Evolutionary conservation across 2,888 invertebrate genomes (phyloP).

Genomic region (Noctuana brunneofusca): DNA sequence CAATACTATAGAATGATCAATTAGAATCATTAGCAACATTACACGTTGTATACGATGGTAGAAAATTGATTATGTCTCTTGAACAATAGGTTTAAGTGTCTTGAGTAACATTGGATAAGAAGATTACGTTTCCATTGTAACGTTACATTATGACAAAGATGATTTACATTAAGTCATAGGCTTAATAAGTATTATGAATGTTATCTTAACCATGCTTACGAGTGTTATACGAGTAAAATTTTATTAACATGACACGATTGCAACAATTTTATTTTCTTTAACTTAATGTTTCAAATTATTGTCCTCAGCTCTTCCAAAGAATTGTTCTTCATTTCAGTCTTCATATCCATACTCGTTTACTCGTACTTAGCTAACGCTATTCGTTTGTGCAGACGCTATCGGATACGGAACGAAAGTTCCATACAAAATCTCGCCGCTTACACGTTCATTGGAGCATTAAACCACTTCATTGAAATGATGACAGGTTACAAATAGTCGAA

Average conservation of each 20-base stretch:
- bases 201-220: neutral
- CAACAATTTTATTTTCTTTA: too few species aligned
- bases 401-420: slow-evolving; percentile 54
- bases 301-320: neutral
- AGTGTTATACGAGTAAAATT: too few species aligned
- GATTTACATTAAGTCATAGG: slow-evolving; percentile 26
- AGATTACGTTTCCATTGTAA: slow-evolving; percentile 20
- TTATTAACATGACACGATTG: too few species aligned
- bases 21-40: slow-evolving; percentile 32
- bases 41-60: slow-evolving; percentile 29
- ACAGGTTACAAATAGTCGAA: slow-evolving; percentile 74
- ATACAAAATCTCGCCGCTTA: slow-evolving; percentile 47
- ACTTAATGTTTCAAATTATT: neutral
- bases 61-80: slow-evolving; percentile 28
- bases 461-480: slow-evolving; percentile 64
- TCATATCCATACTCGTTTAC: slow-evolving; percentile 17
- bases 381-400: slow-evolving; percentile 37
- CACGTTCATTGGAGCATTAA: slow-evolving; percentile 69
- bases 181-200: neutral
- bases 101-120: slow-evolving; percentile 30
- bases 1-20: slow-evolving; percentile 33
- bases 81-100: slow-evolving; percentile 27
- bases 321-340: neutral
- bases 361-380: slow-evolving; percentile 33
- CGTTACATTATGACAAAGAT: slow-evolving; percentile 17